phyloP scores from a whole-genome alignment of 2,888 invertebrate species.

The Exephanes ischioxanthus region DNA sequence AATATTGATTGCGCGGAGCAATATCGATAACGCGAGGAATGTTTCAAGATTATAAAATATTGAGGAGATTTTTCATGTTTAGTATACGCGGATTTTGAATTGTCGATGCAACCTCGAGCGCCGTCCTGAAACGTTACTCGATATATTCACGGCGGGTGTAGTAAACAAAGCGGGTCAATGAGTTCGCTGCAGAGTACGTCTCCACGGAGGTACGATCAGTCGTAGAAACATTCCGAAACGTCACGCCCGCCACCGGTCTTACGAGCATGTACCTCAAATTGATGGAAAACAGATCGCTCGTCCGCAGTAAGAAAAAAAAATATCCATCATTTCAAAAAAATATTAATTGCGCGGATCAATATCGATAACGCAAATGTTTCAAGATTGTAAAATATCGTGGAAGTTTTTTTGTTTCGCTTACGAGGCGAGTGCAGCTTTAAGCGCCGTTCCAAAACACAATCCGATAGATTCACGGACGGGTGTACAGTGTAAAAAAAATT shows the following conservation, averaged over 20 bases:
- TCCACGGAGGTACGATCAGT: slow-evolving; percentile 33
- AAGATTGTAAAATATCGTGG: too few species aligned
- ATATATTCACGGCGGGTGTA: background rate
- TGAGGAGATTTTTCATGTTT: background rate
- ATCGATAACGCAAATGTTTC: too few species aligned
- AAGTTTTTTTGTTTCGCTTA: too few species aligned
- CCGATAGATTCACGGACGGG: too few species aligned
- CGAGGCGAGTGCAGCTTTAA: too few species aligned
- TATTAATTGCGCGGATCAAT: too few species aligned
- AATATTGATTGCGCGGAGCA: background rate
- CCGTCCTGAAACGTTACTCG: too few species aligned
- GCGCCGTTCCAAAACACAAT: too few species aligned
- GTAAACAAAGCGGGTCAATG: slow-evolving; percentile 25
- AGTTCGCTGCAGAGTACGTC: slow-evolving; percentile 1
- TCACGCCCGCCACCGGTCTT: slow-evolving; percentile 47
- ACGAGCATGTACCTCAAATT: slow-evolving; percentile 24
- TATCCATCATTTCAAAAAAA: too few species aligned
- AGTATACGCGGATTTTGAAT: background rate
- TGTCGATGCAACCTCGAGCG: background rate
- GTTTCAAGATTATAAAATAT: background rate
- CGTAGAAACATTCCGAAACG: slow-evolving; percentile 44
- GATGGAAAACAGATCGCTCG: background rate
- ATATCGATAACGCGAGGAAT: background rate
- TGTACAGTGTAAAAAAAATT: too few species aligned
- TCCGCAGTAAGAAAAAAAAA: too few species aligned